These are phyloP conservation scores for Saxicola maurus DNA, from an alignment of 2,797 vertebrate genomes.

Conservation along the genomic window DNA sequence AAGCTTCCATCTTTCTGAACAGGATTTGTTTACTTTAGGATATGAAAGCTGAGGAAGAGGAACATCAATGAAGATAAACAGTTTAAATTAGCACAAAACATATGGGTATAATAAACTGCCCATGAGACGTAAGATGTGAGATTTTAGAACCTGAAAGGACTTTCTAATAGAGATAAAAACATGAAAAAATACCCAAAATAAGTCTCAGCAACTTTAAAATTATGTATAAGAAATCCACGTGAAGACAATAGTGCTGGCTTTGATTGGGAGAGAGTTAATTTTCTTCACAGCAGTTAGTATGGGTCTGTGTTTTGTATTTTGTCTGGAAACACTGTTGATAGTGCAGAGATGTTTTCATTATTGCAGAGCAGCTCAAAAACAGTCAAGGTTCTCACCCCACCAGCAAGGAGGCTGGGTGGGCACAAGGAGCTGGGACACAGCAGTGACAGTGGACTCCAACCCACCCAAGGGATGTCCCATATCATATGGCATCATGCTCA, in stretches of 20 bases:
- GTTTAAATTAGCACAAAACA: not conserved
- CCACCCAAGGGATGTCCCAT: not conserved
- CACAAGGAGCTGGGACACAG: not conserved
- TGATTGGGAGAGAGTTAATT: not conserved
- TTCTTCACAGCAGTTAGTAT: not conserved
- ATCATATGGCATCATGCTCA: not conserved
- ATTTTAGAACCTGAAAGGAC: not conserved
- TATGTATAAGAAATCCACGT: not conserved
- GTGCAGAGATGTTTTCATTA: not conserved
- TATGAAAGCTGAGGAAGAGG: not conserved
- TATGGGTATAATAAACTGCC: not conserved
- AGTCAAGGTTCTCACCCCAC: not conserved
- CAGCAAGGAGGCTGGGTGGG: fast-evolving
- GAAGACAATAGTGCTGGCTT: not conserved
- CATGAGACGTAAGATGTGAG: not conserved
- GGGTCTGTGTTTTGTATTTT: not conserved
- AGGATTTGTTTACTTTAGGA: not conserved
- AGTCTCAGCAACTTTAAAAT: not conserved
- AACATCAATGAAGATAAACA: not conserved
- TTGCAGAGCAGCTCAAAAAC: not conserved
- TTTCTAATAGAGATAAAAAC: not conserved
- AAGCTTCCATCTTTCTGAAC: not conserved
- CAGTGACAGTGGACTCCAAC: too few relatives aligned
- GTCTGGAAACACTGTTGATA: not conserved
- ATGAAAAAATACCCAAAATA: not conserved